A percentile compares a stretch with the other conserved stretches of the same genome.
phyloP scores from a whole-genome alignment of 2,113 vertebrate genomes.

The Tauraco erythrolophus region DNA sequence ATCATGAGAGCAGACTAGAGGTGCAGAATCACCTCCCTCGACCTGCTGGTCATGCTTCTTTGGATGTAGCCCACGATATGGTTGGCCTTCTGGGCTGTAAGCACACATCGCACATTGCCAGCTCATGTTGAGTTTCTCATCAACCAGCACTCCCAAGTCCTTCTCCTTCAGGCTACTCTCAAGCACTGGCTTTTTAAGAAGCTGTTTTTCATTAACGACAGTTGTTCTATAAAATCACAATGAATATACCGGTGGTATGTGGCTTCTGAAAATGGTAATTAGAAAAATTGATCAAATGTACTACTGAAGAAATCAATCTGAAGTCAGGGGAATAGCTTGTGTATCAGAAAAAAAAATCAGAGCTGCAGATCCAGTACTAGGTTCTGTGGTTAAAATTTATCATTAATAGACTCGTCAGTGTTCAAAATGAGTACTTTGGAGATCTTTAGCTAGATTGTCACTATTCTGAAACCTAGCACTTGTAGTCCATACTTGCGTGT shows the following conservation, averaged over 20 bases:
- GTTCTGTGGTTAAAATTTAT: not conserved
- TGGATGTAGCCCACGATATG: too few species aligned
- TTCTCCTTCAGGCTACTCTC: too few species aligned
- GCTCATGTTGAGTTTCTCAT: too few species aligned
- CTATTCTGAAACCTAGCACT: not conserved
- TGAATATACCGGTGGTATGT: not conserved
- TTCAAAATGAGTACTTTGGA: not conserved
- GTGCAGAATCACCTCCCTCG: too few species aligned
- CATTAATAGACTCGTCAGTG: not conserved
- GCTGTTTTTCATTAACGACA: not conserved
- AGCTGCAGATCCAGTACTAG: not conserved
- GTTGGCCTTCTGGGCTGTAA: too few species aligned
- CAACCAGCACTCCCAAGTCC: too few species aligned
- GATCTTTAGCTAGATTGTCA: not conserved
- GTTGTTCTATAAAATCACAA: not conserved
- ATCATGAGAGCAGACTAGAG: too few species aligned
- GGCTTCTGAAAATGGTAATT: not conserved
- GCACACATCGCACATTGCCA: too few species aligned
- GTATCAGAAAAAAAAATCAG: not conserved
- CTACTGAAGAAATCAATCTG: constrained; percentile 5
- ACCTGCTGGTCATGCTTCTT: too few species aligned
- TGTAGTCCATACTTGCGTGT: not conserved
- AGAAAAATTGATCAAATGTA: not conserved
- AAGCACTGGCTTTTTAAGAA: not conserved
- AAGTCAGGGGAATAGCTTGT: not conserved